These are phyloP conservation scores for Pharmacophagus antenor DNA, from an alignment of 2,888 invertebrate genomes.

Conservation along the genomic window DNA sequence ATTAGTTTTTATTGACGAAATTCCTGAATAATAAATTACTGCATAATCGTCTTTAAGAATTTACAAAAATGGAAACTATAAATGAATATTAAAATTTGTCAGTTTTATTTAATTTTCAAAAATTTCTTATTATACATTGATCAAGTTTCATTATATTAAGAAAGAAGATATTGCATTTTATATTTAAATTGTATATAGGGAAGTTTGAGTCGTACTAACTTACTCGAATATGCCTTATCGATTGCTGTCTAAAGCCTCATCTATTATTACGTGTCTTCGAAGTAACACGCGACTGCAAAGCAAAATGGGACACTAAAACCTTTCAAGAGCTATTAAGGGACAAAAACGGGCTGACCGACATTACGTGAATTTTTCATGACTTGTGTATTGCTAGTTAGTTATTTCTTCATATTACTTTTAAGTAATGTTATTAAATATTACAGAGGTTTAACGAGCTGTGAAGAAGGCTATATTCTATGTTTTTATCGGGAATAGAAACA, in stretches of 20 bases:
- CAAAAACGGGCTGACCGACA: neutral
- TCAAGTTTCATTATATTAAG: no score
- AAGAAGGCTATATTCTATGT: neutral
- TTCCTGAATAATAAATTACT: no score
- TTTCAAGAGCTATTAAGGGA: constrained; percentile 7
- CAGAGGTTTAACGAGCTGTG: neutral
- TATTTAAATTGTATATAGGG: neutral
- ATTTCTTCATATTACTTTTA: neutral
- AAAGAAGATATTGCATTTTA: neutral
- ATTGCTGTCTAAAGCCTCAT: neutral
- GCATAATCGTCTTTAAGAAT: no score
- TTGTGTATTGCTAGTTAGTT: neutral
- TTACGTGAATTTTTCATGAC: neutral
- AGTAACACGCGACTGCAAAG: constrained; percentile 4
- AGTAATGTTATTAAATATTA: neutral
- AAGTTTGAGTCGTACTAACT: neutral
- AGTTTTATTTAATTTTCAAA: no score
- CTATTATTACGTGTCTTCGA: constrained; percentile 12
- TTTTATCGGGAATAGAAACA: no score
- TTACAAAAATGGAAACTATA: no score
- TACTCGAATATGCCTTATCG: neutral
- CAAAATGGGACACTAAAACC: constrained; percentile 16
- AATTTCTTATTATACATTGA: no score
- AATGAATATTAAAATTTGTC: no score
- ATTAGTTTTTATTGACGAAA: no score